Conservation (phyloP, 2,797 vertebrate genomes). For the Hapalemur alaotrensis region DNA sequence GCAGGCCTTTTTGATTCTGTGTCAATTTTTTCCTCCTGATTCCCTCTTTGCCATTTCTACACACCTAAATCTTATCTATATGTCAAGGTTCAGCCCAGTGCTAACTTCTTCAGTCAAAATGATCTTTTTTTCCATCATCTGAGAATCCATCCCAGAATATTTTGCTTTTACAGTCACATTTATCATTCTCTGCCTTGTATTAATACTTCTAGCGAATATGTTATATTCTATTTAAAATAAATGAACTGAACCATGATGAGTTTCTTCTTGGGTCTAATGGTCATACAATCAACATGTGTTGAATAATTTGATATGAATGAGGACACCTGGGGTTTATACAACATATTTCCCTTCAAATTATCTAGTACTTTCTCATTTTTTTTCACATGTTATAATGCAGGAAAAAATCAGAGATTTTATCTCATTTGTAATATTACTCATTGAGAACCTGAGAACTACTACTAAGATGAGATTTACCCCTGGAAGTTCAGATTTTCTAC, state of each 20-base stretch:
- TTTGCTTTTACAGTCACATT: neutral
- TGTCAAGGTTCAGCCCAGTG: neutral
- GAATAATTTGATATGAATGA: neutral
- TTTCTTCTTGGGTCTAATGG: neutral
- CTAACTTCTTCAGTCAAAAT: neutral
- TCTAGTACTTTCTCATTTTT: neutral
- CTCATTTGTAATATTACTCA: neutral
- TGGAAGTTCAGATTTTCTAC: neutral
- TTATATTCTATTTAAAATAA: neutral
- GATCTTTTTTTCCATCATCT: neutral
- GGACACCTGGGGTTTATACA: neutral
- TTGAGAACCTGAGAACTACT: neutral
- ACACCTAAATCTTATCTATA: neutral
- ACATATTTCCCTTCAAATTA: neutral
- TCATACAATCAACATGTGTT: neutral
- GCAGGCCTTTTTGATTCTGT: neutral
- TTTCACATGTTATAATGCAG: neutral
- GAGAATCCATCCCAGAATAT: neutral
- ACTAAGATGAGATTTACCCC: neutral
- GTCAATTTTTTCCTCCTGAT: neutral
- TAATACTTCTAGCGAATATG: neutral
- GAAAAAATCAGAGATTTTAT: neutral
- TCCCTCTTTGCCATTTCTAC: neutral
- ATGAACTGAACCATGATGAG: neutral
- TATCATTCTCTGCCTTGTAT: neutral